Evolutionary conservation across 2,113 vertebrate genomes (phyloP).

Genomic region (Synodontis membranacea): DNA sequence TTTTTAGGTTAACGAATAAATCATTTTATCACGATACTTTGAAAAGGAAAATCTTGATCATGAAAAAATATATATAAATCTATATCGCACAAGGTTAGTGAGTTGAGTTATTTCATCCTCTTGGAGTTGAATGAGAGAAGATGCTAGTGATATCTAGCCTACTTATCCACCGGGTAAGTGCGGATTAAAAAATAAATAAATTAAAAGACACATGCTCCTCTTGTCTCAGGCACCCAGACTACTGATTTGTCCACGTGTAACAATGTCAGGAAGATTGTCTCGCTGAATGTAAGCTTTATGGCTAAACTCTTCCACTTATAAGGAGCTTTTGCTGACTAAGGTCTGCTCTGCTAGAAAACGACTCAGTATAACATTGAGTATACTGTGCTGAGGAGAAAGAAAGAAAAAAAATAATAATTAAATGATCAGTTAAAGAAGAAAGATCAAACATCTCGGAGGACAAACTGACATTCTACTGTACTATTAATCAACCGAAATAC

Average conservation of each 20-base stretch:
- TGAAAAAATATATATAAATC: neutral
- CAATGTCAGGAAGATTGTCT: neutral
- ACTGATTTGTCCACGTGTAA: constrained; percentile 1
- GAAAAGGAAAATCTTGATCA: neutral
- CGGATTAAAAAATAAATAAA: constrained; percentile 11
- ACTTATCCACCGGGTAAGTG: neutral
- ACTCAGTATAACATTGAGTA: neutral
- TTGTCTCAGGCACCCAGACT: neutral
- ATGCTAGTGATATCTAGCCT: neutral
- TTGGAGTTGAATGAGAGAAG: neutral
- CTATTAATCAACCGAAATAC: constrained; percentile 22
- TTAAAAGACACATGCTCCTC: neutral
- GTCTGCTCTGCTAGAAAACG: neutral
- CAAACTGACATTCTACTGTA: neutral
- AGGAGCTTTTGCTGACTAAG: constrained; percentile 12
- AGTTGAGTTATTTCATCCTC: neutral
- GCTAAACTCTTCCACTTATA: neutral
- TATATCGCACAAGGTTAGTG: neutral
- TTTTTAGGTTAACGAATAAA: neutral
- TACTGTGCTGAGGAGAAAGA: constrained; percentile 5
- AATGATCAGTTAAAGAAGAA: constrained; percentile 21
- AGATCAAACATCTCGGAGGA: constrained; percentile 18
- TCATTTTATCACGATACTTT: neutral
- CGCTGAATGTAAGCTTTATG: neutral
- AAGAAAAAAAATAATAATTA: constrained; percentile 14